Conservation (phyloP, 2,113 vertebrate genomes). For the Macrotus californicus region DNA sequence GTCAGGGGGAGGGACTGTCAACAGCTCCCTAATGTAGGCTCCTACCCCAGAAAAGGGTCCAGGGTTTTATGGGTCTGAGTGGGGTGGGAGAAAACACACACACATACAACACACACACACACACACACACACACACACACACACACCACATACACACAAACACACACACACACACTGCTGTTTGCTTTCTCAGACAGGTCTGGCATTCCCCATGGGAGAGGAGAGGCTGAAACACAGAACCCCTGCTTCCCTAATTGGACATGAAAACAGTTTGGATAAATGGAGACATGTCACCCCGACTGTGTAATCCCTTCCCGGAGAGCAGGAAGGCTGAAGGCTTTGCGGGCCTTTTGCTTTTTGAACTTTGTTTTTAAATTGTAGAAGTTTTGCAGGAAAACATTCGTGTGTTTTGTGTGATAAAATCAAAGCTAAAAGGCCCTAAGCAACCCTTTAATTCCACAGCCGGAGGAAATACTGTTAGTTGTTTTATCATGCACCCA, state of each 20-base stretch:
- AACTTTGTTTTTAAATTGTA: neutral
- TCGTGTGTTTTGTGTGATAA: neutral
- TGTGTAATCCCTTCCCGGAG: neutral
- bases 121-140: conserved; percentile 79
- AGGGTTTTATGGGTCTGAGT: conserved; percentile 73
- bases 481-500: neutral
- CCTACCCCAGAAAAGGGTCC: conserved; percentile 68
- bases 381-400: neutral
- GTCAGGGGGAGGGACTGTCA: conserved; percentile 77
- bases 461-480: neutral
- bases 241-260: conserved; percentile 72
- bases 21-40: conserved; percentile 79
- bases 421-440: neutral
- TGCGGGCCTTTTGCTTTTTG: neutral
- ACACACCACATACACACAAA: conserved; percentile 74
- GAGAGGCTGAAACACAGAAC: conserved; percentile 66
- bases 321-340: neutral
- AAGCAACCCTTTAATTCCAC: neutral
- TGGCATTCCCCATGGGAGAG: conserved; percentile 72
- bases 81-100: conserved; percentile 73
- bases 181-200: conserved; percentile 81
- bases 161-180: conserved; percentile 78
- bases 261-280: conserved; percentile 76
- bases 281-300: conserved; percentile 58
- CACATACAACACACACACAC: conserved; percentile 73